Base-by-base conservation (phyloP, 2,888 invertebrate genomes). In the Harpalus rufipes region DNA sequence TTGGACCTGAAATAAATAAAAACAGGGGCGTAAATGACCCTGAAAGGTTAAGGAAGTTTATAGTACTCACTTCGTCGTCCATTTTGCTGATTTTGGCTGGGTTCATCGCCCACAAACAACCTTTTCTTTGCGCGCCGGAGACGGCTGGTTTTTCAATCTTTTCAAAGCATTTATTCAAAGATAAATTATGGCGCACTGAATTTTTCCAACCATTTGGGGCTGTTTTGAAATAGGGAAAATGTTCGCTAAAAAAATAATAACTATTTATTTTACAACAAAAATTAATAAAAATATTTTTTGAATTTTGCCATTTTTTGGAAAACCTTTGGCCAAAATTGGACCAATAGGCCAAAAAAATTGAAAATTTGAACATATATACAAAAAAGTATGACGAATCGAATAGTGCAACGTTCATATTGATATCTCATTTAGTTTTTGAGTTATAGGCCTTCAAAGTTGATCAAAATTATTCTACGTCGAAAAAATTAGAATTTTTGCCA, bases 151-250 rank as follows among this genome's bases (percentile, higher is more conserved):
- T 97, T 89, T 99, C 98, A 86, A 99, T 98, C 91, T 99, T 99
- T 89, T 98, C 98, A 91, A 99, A 99, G 92, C 99, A 99, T 92
- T 99, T 99, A 92, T 99, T 99, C 88, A 99, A 91, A 87, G 98
- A 98, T 87, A 99, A 93, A 92, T 99, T 99, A 91, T 99, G 99
- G 87, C 99, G 93, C 0, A 99, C 99, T 3, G 99, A 99, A 91
- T 99, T 99, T 92, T 99, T 99, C 99, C 99, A 99, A 14, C 99
- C 99, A 90, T 96, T 97, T 21, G 98, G 99, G 8, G 99, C 99
- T 0, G 98, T 98, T 92, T 98, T 98, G 91, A 99, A 99, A 91
- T 98, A 99, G 0, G 99, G 99, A 90, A 99, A 99, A 91, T 99
- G 98, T 91, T 98, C 97, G 91, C 97, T 97, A 93, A 86, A 94